Percentiles rank a stretch among this genome's conserved stretches.
Conservation (phyloP, 2,888 invertebrate genomes). For the Eupithecia vulgata region DNA sequence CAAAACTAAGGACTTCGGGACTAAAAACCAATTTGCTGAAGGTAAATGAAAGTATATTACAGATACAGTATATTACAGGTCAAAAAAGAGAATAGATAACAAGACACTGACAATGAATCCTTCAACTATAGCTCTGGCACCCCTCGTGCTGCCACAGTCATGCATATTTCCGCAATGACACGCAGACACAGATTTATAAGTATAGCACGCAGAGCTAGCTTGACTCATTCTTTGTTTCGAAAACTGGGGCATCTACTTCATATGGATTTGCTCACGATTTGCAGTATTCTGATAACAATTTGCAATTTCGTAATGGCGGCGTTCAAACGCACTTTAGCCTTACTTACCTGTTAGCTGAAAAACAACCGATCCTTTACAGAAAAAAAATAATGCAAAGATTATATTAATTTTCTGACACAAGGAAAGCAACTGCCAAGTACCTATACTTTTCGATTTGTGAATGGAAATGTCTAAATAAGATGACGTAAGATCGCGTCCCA, state of each 20-base stretch:
- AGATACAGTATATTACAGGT: conserved; percentile 1
- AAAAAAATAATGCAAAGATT: not conserved
- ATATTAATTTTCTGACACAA: not conserved
- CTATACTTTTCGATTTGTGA: not conserved
- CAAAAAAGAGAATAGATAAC: not conserved
- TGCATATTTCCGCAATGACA: conserved; percentile 66
- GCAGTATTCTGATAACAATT: conserved; percentile 41
- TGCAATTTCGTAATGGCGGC: conserved; percentile 29
- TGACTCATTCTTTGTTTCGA: conserved; percentile 76
- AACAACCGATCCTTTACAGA: not conserved
- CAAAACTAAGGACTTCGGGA: not conserved
- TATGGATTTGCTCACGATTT: conserved; percentile 60
- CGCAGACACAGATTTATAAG: too few relatives aligned
- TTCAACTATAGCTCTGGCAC: conserved; percentile 10
- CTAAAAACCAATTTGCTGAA: not conserved
- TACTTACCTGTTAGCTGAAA: not conserved
- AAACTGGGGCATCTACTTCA: conserved; percentile 71
- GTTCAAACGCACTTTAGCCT: conserved; percentile 8
- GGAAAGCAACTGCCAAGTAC: not conserved
- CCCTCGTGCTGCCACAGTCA: conserved; percentile 36
- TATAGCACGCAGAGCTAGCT: conserved; percentile 47
- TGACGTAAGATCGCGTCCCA: conserved; percentile 35
- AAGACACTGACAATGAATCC: conserved; percentile 5
- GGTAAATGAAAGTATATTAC: not conserved
- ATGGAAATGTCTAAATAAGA: not conserved